A percentile compares a stretch with the other conserved stretches of the same genome.
phyloP scores from a whole-genome alignment of 2,888 invertebrate genomes.

The Yponomeuta plumbellus region DNA sequence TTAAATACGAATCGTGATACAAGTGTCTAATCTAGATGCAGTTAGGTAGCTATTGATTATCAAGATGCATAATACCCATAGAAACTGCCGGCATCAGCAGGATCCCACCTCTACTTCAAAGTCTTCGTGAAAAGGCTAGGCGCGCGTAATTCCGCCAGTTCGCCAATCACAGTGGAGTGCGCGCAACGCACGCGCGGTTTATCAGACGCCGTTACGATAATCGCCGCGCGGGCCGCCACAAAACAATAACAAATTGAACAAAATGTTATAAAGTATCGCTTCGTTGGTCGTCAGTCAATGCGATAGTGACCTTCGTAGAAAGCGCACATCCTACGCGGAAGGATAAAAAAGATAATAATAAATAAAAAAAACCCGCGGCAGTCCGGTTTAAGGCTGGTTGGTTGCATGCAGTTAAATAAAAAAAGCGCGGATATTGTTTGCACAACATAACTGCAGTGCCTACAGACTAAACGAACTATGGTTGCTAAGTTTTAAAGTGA shows the following conservation, averaged over 20 bases:
- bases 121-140: not conserved
- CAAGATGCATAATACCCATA: not conserved
- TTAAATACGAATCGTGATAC: too few species aligned
- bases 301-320: constrained; percentile 40
- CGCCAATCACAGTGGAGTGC: constrained; percentile 65
- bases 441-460: not conserved
- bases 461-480: not conserved
- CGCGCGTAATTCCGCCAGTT: constrained; percentile 31
- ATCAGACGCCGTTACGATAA: constrained; percentile 56
- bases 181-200: constrained; percentile 51
- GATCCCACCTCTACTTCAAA: not conserved
- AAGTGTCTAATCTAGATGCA: too few species aligned
- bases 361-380: constrained; percentile 45
- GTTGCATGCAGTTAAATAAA: not conserved
- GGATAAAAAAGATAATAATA: constrained; percentile 40
- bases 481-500: not conserved
- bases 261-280: constrained; percentile 44
- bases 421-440: not conserved
- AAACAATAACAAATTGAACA: constrained; percentile 43
- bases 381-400: constrained; percentile 44
- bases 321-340: constrained; percentile 42
- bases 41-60: not conserved
- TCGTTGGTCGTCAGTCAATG: constrained; percentile 40
- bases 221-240: constrained; percentile 32
- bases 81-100: not conserved